Evolutionary conservation across 2,797 vertebrate species (phyloP).

Genomic region (Siniperca obscura): DNA sequence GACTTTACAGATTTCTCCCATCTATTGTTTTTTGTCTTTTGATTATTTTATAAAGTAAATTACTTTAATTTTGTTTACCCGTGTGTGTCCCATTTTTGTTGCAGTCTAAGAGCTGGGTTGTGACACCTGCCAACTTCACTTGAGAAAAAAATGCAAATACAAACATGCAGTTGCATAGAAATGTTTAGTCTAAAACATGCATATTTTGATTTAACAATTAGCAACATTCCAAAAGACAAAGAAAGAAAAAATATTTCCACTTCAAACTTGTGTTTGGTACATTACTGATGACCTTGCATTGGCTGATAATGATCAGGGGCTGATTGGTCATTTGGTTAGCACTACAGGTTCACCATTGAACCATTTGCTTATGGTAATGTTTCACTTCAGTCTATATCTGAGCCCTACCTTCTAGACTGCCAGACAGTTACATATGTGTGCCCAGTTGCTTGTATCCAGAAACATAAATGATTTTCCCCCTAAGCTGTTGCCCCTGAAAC

Average conservation of each 20-base stretch:
- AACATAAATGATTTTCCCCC: conserved; percentile 49
- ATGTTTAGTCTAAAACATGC: not conserved
- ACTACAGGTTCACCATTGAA: too few relatives aligned
- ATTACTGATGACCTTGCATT: conserved; percentile 24
- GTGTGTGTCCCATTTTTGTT: too few relatives aligned
- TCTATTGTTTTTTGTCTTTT: too few relatives aligned
- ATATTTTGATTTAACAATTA: not conserved
- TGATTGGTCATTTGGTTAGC: not conserved
- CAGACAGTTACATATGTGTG: conserved; percentile 28
- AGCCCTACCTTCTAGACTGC: conserved; percentile 5
- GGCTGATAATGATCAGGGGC: conserved; percentile 6
- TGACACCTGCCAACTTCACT: not conserved
- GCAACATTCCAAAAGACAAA: not conserved
- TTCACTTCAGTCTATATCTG: conserved; percentile 20
- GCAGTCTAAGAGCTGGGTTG: too few relatives aligned
- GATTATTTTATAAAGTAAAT: too few relatives aligned
- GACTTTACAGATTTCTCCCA: too few relatives aligned
- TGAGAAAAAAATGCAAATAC: not conserved
- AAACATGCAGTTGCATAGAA: not conserved
- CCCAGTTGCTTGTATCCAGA: conserved; percentile 58
- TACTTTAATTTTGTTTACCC: too few relatives aligned
- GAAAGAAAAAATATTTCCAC: not conserved
- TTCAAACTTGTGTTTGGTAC: not conserved
- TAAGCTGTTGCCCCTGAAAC: conserved; percentile 42
- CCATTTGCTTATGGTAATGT: conserved; percentile 1